Evolutionary conservation across 2,113 vertebrate species (phyloP), one percentile per base, ranked within the genome.

Genomic region (Sylvietta virens): DNA sequence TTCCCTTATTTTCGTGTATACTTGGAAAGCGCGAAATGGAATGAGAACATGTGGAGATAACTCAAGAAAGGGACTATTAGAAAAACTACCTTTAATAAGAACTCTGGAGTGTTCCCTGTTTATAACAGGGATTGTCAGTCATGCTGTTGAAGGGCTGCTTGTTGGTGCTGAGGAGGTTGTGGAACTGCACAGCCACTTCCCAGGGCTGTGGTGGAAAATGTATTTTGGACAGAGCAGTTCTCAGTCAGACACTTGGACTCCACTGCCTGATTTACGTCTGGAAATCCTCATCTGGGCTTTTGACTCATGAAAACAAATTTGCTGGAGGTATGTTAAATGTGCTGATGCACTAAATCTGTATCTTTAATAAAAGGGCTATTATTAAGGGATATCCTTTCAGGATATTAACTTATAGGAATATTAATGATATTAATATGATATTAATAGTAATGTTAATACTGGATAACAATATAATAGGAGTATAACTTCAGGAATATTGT

Each of bases 341-440:
- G 58, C 1, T 0, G 1, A 45, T n/a, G 13, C 24, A 56, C 19
- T n/a, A 31, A 53, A 37, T 50, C 7, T 1, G 1, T 24, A 7
- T 5, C 14, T 11, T 61, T 56, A 74, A 27, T 27, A 65, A 61
- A 67, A 76, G 13, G 13, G 15, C n/a, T 35, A 35, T 56, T 54
- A 17, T 51, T 64, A 51, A 33, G 15, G 33, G 19, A 19, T 45
- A 69, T 44, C 7, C 14, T 7, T 67, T 58, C 11, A 33, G 33
- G 27, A 15, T 51, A 44, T 51, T 23, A 44, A 37, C 44, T 50
- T 44, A 31, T 27, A 37, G 4, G 3, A 18, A 17, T 66, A 11
- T 48, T 19, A n/a, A 22, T 56, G 7, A 22, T 53, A 54, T 18
- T 35, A 10, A 28, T 24, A 35, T 39, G 7, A 16, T 31, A 35